Evolutionary conservation across 64 coral and sea anemone genomes (phyloP), one percentile per base, ranked within the genome.

Genomic region (Exaiptasia diaphana): DNA sequence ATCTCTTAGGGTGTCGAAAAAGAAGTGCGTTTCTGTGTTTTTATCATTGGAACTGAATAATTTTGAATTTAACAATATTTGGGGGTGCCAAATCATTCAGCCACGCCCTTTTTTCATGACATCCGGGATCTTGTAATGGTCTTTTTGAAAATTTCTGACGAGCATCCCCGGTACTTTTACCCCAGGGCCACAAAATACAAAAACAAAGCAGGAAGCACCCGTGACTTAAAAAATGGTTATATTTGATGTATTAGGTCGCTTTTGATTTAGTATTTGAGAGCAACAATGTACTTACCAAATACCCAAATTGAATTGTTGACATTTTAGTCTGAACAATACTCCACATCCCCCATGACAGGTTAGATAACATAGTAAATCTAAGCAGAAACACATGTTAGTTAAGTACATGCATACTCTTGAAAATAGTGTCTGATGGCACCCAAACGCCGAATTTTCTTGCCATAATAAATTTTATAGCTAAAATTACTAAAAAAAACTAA

Each of bases 321-420:
- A 93, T 67, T 30, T 74, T 67, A 5, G 60, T 58, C 37, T 93
- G 90, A 4, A 85, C 69, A 35, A 87, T 48, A 57, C 46, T 77
- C 83, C 90, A 93, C 12, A 93, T 53, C 15, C 67, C 77, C 83
- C 83, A 93, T 28, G 87, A 27, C 32, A 87, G 82, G 39, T 93
- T 83, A 0, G 90, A 87, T 5, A 68, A 76, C 30, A 93, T 26
- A 18, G 73, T 82, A 45, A 93, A 93, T 25, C 90, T 93, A 29
- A 34, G 33, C 37, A 52, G 23, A 15, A 43, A 36, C 38, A 20
- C 30, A 13, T 31, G 24, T 50, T 8, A 1, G 20, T 21, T 34
- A 38, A 58, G 21, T 15, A 31, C 11, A 65, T 13, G 38, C n/a
- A n/a, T n/a, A n/a, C n/a, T n/a, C n/a, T n/a, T n/a, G n/a, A n/a